These are phyloP conservation scores for Synanceia verrucosa DNA, from an alignment of 2,797 vertebrate species.

Conservation along the genomic window DNA sequence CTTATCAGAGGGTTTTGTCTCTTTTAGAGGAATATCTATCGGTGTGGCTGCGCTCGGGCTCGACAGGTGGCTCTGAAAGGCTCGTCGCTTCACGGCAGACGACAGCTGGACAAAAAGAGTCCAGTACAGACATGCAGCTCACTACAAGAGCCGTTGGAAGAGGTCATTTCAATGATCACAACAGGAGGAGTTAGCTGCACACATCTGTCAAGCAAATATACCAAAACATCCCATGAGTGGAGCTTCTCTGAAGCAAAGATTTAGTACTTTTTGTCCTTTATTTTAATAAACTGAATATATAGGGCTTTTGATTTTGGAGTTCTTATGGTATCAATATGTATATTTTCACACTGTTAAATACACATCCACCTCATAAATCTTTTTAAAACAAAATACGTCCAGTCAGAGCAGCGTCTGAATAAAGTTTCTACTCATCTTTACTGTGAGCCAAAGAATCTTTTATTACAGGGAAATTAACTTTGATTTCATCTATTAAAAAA, in stretches of 20 bases:
- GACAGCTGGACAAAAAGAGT: no score
- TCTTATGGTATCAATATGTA: no score
- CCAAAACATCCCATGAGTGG: background rate
- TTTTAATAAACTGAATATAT: background rate
- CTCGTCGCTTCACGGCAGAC: no score
- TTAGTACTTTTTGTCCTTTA: background rate
- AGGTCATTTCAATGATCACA: no score
- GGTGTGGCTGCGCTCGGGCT: no score
- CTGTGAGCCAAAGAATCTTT: background rate
- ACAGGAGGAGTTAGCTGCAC: background rate
- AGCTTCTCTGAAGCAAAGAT: background rate
- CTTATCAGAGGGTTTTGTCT: background rate
- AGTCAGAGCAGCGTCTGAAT: background rate
- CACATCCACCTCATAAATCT: background rate
- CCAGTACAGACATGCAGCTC: no score
- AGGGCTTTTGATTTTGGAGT: background rate
- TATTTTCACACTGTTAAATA: conserved; percentile 10
- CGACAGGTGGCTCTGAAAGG: no score
- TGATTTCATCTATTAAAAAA: conserved; percentile 18
- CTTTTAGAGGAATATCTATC: background rate
- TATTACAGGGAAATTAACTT: conserved; percentile 5
- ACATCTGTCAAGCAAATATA: background rate
- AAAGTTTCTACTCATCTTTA: background rate
- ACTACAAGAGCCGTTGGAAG: no score
- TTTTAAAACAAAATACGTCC: background rate